These are phyloP conservation scores for Chaetops frenatus DNA, from an alignment of 2,113 vertebrate genomes.

Conservation along the genomic window DNA sequence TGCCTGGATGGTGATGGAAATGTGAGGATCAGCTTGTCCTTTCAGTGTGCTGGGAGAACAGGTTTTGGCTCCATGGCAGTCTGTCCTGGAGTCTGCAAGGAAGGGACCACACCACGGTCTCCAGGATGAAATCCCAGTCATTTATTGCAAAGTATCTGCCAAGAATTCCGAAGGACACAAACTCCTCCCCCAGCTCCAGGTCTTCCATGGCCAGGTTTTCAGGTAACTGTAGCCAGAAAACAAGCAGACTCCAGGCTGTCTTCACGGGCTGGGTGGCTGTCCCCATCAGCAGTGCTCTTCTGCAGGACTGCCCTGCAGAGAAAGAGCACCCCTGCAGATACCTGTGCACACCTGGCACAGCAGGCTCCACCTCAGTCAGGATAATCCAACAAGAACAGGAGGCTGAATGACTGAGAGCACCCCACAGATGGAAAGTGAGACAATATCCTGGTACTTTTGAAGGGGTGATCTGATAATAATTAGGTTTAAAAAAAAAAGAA, in stretches of 20 bases:
- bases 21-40: neutral
- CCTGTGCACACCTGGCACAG: neutral
- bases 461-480: neutral
- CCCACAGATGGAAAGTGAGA: neutral
- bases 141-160: neutral
- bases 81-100: neutral
- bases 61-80: neutral
- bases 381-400: neutral
- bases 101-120: neutral
- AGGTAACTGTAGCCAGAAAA: neutral
- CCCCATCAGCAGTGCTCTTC: neutral
- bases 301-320: neutral
- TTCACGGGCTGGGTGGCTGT: neutral
- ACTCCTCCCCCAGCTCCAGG: neutral
- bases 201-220: neutral
- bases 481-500: neutral
- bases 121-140: neutral
- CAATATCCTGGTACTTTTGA: neutral
- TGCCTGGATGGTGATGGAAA: neutral
- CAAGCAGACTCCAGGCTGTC: neutral
- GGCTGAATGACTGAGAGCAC: neutral
- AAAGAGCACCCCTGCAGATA: neutral
- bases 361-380: neutral
- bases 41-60: neutral
- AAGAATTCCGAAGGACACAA: neutral